Base-by-base conservation (phyloP, 2,113 vertebrate genomes). In the Apodemus sylvaticus region DNA sequence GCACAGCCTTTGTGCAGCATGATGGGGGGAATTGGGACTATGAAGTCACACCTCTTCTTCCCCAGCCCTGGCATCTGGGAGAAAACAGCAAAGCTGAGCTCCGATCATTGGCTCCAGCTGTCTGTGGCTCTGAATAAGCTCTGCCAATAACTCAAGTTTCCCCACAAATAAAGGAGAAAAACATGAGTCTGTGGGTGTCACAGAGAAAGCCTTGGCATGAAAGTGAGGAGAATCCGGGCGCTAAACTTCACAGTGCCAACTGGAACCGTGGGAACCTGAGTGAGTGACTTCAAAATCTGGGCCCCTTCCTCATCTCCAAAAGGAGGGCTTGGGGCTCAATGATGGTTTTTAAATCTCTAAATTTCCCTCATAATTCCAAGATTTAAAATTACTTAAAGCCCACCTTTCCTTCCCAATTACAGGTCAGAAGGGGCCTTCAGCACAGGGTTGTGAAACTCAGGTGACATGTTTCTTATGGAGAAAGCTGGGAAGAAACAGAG, bases 61-160 rank as follows among this genome's bases (percentile, higher is more conserved):
- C 55, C 14, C 13, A 16, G 78, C 42, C 82, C 83, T 29, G 55
- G 92, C 83, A 1, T 86, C 64, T 68, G 70, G 91, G 77, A 14
- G 0, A 5, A 78, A 73, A 60, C 4, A 92, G 90, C 70, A 39
- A 26, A 68, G 16, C 66, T 60, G 66, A 79, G 62, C 24, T 14
- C 55, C 81, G 9, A 92, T 94, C 93, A 92, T 60, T 92, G 96
- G 0, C 92, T 95, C 86, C 17, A 12, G 70, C 96, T 89, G 90
- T 94, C 97, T 86, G 88, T 68, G 92, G 60, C 92, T 95, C 94
- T 95, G 90, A 96, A 96, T 92, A 88, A 58, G n/a, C 71, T 48
- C 93, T 96, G 96, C 90, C 92, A 94, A 51, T 95, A 92, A 96
- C 92, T 93, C 94, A 79, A 95, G 85, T n/a, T 39, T 95, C 88